A percentile compares a stretch with the other conserved stretches of the same genome.
phyloP scores from a whole-genome alignment of 2,888 invertebrate genomes.

The Melieria omissa region DNA sequence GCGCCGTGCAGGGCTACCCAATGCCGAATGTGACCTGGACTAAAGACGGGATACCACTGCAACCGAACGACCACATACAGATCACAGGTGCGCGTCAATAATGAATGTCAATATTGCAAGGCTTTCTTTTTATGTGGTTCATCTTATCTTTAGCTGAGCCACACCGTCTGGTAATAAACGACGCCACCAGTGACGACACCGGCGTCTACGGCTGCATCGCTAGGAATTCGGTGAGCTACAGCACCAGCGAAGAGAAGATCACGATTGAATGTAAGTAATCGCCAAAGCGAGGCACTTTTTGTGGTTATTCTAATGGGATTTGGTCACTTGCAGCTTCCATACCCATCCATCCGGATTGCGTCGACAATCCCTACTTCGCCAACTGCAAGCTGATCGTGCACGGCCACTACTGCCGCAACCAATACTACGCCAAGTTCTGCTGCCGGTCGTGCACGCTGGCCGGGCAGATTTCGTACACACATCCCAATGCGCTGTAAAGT shows the following conservation, averaged over 20 bases:
- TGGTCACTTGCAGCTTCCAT: slow-evolving; percentile 61
- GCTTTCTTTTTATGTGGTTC: background rate
- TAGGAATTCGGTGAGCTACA: slow-evolving; percentile 76
- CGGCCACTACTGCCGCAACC: slow-evolving; percentile 86
- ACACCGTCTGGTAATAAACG: slow-evolving; percentile 76
- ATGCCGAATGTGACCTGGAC: slow-evolving; percentile 83
- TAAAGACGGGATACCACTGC: slow-evolving; percentile 75
- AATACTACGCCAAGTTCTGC: slow-evolving; percentile 93
- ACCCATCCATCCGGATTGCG: slow-evolving; percentile 82
- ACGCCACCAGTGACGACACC: slow-evolving; percentile 75
- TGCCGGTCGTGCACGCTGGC: slow-evolving; percentile 92
- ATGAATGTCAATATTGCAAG: slow-evolving; percentile 46
- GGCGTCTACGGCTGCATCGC: slow-evolving; percentile 88
- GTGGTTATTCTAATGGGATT: background rate
- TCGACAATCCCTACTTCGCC: slow-evolving; percentile 88
- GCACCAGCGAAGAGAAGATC: slow-evolving; percentile 75
- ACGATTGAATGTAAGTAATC: slow-evolving; percentile 78
- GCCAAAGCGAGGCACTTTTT: background rate
- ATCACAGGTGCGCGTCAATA: slow-evolving; percentile 72
- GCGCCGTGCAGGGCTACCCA: slow-evolving; percentile 83
- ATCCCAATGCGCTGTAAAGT: slow-evolving; percentile 59
- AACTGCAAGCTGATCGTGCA: slow-evolving; percentile 89
- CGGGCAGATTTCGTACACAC: slow-evolving; percentile 72
- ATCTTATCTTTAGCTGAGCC: slow-evolving; percentile 69
- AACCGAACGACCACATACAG: slow-evolving; percentile 70